Percentiles rank a stretch among this genome's conserved stretches.
Conservation (phyloP, 2,888 invertebrate species). For the Malthinus seriepunctatus region DNA sequence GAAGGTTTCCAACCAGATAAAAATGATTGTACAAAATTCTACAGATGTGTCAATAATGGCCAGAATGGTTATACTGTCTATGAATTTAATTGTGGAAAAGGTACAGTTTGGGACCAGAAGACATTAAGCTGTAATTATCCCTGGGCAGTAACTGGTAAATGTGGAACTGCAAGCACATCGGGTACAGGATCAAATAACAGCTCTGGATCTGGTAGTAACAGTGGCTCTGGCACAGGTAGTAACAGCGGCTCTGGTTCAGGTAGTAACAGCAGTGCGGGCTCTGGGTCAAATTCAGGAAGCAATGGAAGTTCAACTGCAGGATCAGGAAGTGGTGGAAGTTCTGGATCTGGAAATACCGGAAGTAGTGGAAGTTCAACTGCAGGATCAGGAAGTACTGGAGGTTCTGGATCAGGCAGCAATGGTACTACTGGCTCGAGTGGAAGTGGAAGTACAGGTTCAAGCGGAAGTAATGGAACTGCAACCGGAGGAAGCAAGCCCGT, state of each 20-base stretch:
- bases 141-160: constrained; percentile 31
- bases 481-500: not conserved
- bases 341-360: constrained; percentile 19
- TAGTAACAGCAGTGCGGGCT: not conserved
- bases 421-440: not conserved
- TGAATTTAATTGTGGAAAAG: constrained; percentile 71
- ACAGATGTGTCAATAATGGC: constrained; percentile 71
- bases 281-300: too few species aligned
- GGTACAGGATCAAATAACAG: not conserved
- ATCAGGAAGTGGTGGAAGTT: constrained; percentile 23
- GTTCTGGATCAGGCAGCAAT: not conserved
- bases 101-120: constrained; percentile 29
- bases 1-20: constrained; percentile 65
- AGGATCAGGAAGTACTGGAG: constrained; percentile 49
- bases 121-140: constrained; percentile 21
- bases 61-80: constrained; percentile 65
- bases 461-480: not conserved
- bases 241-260: not conserved
- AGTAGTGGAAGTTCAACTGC: not conserved
- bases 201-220: not conserved
- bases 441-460: not conserved
- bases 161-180: constrained; percentile 22
- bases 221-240: not conserved
- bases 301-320: constrained; percentile 6
- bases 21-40: constrained; percentile 73